These are phyloP conservation scores for Pristionchus japonicus DNA, from an alignment of 2,888 invertebrate genomes.

Conservation along the genomic window DNA sequence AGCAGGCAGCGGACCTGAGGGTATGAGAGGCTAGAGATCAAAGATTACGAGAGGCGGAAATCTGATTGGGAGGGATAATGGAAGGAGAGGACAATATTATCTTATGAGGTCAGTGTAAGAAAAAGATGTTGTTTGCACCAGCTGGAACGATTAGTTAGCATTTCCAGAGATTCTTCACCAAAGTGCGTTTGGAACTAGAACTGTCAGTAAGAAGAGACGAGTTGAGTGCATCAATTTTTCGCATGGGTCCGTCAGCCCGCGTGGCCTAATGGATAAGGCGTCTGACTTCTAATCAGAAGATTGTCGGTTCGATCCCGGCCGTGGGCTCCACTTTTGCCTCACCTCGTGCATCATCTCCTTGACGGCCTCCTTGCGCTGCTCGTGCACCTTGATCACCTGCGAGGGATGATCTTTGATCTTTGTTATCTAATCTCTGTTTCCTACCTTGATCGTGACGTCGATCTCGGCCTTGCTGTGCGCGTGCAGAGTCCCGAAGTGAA, in stretches of 20 bases:
- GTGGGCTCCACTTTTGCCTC: conserved; percentile 43
- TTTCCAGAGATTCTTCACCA: no score
- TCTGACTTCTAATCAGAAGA: conserved; percentile 74
- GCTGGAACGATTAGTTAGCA: no score
- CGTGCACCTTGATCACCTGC: background rate
- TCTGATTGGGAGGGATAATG: no score
- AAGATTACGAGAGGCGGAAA: no score
- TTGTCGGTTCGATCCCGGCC: conserved; percentile 68
- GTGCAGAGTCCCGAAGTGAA: background rate
- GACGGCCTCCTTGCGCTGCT: background rate
- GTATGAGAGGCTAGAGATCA: background rate
- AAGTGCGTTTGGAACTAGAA: no score
- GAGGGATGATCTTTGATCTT: background rate
- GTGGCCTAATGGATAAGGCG: conserved; percentile 74
- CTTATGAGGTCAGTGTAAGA: no score
- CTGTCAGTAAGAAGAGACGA: no score
- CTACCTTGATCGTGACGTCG: background rate
- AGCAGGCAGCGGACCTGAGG: background rate
- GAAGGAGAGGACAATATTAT: no score
- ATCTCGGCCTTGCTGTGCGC: background rate
- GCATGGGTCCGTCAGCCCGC: conserved; percentile 41
- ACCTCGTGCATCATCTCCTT: conserved; percentile 8
- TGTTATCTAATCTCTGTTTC: background rate
- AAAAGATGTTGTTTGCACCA: no score
- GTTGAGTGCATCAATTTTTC: no score